Evolutionary conservation across 2,113 vertebrate species (phyloP), one percentile per base, ranked within the genome.

Genomic region (Halcyon senegalensis): DNA sequence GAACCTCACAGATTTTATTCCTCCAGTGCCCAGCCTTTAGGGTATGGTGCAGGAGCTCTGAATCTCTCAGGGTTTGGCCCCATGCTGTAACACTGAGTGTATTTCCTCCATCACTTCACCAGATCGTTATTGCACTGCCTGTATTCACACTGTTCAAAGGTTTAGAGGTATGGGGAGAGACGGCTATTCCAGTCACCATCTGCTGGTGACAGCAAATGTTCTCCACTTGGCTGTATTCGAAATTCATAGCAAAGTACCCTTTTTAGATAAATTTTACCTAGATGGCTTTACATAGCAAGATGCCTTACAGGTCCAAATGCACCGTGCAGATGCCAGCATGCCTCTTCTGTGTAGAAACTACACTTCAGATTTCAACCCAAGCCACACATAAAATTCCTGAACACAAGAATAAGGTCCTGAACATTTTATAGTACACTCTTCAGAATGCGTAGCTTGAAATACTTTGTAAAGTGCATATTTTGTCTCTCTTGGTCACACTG

Each of bases 211-310:
- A 87, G 68, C 58, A 81, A 81, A 67, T 67, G 41, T 88, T 88
- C 59, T 93, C 51, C 46, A 83, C 63, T 23, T 1, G 37, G 53
- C 94, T 93, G 90, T 91, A 81, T 93, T 90, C 63, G 93, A 87
- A 95, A 94, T 90, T 91, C 74, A 69, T 69, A 82, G 72, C 50
- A 77, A 93, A 86, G 21, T 86, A 84, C 28, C 53, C 77, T 91
- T 94, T 76, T 37, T 70, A 94, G 87, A 73, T 70, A 85, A 91
- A 66, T 95, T 91, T 91, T 88, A 80, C 84, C 74, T 90, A 66
- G 56, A 83, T 41, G 28, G 39, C 50, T 94, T 79, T 74, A 70
- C 37, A 53, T 30, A 84, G 56, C 2, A 10, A 91, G 64, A 87
- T 69, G 27, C 58, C 70, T 94, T 87, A 59, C 43, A 87, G 44